phyloP scores from a whole-genome alignment of 1,140 invertebrate species.

The Radopholus similis region DNA sequence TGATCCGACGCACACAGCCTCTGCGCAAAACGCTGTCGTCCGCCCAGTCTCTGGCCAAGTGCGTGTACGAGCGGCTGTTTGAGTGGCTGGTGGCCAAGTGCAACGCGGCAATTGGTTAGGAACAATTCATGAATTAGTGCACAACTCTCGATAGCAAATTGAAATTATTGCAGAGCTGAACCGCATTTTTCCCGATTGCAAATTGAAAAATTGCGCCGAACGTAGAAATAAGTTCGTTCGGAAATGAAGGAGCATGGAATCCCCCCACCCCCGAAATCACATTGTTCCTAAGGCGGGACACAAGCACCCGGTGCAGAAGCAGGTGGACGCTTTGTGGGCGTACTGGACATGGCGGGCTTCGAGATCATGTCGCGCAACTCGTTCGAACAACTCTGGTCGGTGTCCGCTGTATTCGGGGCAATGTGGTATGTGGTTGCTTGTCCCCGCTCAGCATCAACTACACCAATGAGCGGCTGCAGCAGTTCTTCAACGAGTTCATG shows the following conservation, averaged over 20 bases:
- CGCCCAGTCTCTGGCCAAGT: conserved; percentile 62
- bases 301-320: background rate
- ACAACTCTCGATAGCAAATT: too few relatives aligned
- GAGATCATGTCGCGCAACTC: conserved; percentile 84
- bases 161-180: too few relatives aligned
- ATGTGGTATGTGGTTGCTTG: background rate
- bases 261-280: too few relatives aligned
- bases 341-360: conserved; percentile 99
- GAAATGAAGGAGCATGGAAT: too few relatives aligned
- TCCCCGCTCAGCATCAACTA: conserved; percentile 79
- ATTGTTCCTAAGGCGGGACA: too few relatives aligned
- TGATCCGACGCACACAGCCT: conserved; percentile 7
- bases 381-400: conserved; percentile 61
- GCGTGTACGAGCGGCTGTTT: conserved; percentile 53
- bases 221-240: too few relatives aligned
- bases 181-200: too few relatives aligned
- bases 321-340: conserved; percentile 68
- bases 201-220: too few relatives aligned
- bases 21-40: conserved; percentile 60
- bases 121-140: background rate
- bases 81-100: conserved; percentile 52
- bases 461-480: conserved; percentile 89
- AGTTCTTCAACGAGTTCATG: conserved; percentile 99
- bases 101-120: conserved; percentile 43
- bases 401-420: background rate